Conservation (phyloP, 2,888 invertebrate genomes). For the Campoplex capitator region DNA sequence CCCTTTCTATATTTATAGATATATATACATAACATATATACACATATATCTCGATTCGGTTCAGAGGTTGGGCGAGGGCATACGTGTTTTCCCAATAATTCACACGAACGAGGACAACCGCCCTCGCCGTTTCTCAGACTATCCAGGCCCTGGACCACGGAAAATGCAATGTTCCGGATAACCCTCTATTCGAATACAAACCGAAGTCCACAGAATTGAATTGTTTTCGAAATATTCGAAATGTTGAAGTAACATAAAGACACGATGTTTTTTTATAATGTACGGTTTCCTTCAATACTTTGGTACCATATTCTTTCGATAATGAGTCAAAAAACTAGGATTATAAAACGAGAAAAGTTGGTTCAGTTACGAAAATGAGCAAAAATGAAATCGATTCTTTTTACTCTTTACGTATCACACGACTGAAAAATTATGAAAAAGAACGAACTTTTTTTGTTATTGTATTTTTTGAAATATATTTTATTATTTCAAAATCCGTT, state of each 20-base stretch:
- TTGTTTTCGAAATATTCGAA: neutral
- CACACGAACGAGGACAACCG: slow-evolving; percentile 59
- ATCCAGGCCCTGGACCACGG: slow-evolving; percentile 1
- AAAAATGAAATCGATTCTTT: neutral
- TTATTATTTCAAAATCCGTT: too few relatives aligned
- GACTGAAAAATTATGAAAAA: neutral
- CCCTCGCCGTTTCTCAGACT: slow-evolving; percentile 30
- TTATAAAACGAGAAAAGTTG: neutral
- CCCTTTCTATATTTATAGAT: neutral
- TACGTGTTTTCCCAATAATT: slow-evolving; percentile 71
- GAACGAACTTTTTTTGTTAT: neutral
- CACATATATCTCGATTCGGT: slow-evolving; percentile 8
- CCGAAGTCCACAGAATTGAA: neutral
- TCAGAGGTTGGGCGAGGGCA: slow-evolving; percentile 46
- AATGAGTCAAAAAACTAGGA: neutral
- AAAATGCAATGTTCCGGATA: neutral
- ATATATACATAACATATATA: too few relatives aligned
- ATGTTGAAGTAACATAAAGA: too few relatives aligned
- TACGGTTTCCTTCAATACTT: too few relatives aligned
- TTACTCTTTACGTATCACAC: neutral
- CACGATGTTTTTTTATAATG: too few relatives aligned
- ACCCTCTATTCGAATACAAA: neutral
- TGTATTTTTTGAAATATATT: too few relatives aligned
- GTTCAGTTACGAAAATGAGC: neutral
- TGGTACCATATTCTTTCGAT: too few relatives aligned